Base-by-base conservation (phyloP, 92 coral and sea anemone species). In the Porites rus region DNA sequence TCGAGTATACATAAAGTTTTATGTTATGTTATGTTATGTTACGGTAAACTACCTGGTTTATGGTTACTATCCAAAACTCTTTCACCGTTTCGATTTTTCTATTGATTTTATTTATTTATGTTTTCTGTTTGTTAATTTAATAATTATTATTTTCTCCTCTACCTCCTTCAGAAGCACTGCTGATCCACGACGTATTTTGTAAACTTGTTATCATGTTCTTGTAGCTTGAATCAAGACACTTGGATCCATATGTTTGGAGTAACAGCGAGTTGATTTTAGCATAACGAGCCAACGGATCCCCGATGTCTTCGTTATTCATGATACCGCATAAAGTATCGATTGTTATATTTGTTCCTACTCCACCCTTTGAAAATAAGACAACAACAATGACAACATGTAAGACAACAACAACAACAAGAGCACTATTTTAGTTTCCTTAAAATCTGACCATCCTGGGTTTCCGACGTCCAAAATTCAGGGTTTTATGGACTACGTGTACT, bases 91-190 rank as follows among this genome's bases (percentile, higher is more conserved):
- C 14, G 10, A 54, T 54, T 54, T 54, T 54, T 54, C 60, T 54
- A 12, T 9, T 9, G 16, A 9, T 9, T 9, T 9, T 9, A 54
- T 54, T 54, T 8, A 9, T 54, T 9, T 12, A 54, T 9, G 14
- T 54, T 10, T 10, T 13, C 10, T 54, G 11, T 56, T 56, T 24
- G 70, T 51, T 8, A 38, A 11, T 51, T 8, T 54, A 25, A 46
- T n/a, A 13, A n/a, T 18, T 0, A 2, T n/a, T 7, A 25, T 19
- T 67, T 8, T 16, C 53, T 79, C 95, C 99, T 16, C 51, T 79
- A 97, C 99, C 99, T 93, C 99, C 99, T 77, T 97, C 99, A 18
- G 98, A 87, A 58, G 98, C 98, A 86, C 95, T 86, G 70, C 98
- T 94, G 59, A 72, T 82, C 99, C 99, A 97, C 0, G 99, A 97